A percentile compares a stretch with the other conserved stretches of the same genome.
Conservation (phyloP, 2,113 vertebrate species). For the Dunckerocampus dactyliophorus region DNA sequence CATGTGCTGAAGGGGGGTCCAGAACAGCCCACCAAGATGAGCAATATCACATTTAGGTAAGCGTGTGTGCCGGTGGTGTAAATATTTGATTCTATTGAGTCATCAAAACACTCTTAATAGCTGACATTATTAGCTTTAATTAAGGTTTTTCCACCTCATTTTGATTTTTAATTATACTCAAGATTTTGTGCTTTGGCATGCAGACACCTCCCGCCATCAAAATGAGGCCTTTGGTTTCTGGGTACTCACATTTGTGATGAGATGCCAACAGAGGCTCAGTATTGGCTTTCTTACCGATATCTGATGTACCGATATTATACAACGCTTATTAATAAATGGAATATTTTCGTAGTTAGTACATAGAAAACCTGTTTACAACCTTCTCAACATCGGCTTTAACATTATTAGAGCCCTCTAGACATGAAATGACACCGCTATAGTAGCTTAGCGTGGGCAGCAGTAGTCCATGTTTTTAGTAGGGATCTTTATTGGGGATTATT, state of each 20-base stretch:
- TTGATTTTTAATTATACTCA: not conserved
- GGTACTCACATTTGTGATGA: not conserved
- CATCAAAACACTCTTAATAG: not conserved
- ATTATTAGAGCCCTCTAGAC: no score
- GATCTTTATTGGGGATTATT: no score
- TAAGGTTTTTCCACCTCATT: not conserved
- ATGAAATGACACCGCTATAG: no score
- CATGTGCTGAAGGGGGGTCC: constrained; percentile 41
- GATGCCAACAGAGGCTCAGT: no score
- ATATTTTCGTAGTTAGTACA: no score
- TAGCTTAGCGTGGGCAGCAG: no score
- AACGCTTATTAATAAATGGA: no score
- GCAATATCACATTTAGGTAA: constrained; percentile 46
- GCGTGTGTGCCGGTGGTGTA: constrained; percentile 5
- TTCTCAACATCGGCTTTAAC: no score
- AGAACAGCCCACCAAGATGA: constrained; percentile 48
- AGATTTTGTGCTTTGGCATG: not conserved
- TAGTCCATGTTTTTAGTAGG: no score
- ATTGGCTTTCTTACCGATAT: no score
- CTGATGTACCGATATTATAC: no score
- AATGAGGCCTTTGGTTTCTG: not conserved
- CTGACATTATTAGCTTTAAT: not conserved
- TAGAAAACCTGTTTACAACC: no score
- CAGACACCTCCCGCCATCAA: not conserved
- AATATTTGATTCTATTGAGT: not conserved